Evolutionary conservation across 2,888 invertebrate genomes (phyloP).

Genomic region (Salticus scenicus): DNA sequence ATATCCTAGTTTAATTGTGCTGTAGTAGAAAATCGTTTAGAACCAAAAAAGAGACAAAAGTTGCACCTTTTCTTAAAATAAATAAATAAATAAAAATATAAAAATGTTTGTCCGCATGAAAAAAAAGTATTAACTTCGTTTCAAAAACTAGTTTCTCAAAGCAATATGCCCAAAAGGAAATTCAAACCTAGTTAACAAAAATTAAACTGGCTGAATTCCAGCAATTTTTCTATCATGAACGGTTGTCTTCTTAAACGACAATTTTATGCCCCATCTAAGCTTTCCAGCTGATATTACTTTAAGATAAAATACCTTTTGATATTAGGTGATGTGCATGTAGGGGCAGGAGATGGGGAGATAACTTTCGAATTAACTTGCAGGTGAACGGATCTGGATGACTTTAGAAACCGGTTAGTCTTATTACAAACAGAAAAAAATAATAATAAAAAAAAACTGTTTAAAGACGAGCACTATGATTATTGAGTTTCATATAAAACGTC

Average conservation of each 20-base stretch:
- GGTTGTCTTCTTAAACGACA: slow-evolving; percentile 31
- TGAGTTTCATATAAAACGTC: slow-evolving; percentile 44
- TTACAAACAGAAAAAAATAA: slow-evolving; percentile 37
- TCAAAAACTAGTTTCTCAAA: too few relatives aligned
- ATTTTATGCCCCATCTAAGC: slow-evolving; percentile 18
- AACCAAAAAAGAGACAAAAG: too few relatives aligned
- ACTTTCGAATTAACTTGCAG: slow-evolving; percentile 59
- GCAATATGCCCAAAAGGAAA: too few relatives aligned
- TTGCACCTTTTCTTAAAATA: too few relatives aligned
- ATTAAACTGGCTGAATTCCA: too few relatives aligned
- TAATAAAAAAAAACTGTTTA: slow-evolving; percentile 1
- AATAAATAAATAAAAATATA: too few relatives aligned
- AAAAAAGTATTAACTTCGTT: too few relatives aligned
- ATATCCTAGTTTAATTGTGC: too few relatives aligned
- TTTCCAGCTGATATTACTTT: slow-evolving; percentile 48
- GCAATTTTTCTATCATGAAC: too few relatives aligned
- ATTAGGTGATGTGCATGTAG: slow-evolving; percentile 4
- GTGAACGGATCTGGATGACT: slow-evolving; percentile 52
- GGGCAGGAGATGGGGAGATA: slow-evolving; percentile 10
- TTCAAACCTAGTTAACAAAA: too few relatives aligned
- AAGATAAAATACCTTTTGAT: slow-evolving; percentile 57
- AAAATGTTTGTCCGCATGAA: too few relatives aligned
- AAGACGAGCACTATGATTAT: slow-evolving; percentile 64
- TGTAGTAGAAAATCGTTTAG: too few relatives aligned
- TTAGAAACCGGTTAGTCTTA: slow-evolving; percentile 59